Percentiles rank a stretch among this genome's conserved stretches.
Evolutionary conservation across 1,140 invertebrate species (phyloP).

Genomic region (Drosophila murphyi): DNA sequence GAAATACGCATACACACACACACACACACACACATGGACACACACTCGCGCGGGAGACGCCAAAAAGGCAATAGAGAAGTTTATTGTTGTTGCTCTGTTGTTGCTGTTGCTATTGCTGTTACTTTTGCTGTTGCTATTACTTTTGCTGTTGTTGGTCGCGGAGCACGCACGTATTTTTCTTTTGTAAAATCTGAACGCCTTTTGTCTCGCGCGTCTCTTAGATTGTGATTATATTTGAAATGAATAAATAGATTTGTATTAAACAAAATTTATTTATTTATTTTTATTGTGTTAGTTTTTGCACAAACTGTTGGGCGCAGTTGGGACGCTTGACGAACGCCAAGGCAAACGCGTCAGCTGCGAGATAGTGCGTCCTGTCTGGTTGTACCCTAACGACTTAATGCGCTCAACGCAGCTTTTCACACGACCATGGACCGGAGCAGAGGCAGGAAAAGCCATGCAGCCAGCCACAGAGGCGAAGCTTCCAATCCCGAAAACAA

Average conservation of each 20-base stretch:
- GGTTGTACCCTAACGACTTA: slow-evolving; percentile 84
- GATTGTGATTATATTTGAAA: neutral
- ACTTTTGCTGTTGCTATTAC: slow-evolving; percentile 4
- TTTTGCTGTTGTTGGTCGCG: slow-evolving; percentile 18
- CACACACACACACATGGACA: slow-evolving; percentile 18
- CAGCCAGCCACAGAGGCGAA: slow-evolving; percentile 43
- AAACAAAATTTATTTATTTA: slow-evolving; percentile 9
- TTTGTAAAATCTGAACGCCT: slow-evolving; percentile 25
- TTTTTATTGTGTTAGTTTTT: slow-evolving; percentile 38
- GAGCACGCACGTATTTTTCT: slow-evolving; percentile 25
- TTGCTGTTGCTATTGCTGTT: slow-evolving; percentile 23
- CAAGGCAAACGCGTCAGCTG: slow-evolving; percentile 68
- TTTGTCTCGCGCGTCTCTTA: slow-evolving; percentile 3
- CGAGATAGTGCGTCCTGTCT: slow-evolving; percentile 76
- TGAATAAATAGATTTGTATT: neutral
- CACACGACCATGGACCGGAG: slow-evolving; percentile 81
- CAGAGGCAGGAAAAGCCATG: slow-evolving; percentile 51
- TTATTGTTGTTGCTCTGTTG: slow-evolving; percentile 35
- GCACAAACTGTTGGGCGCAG: slow-evolving; percentile 67
- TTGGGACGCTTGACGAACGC: slow-evolving; percentile 70
- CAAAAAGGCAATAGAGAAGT: slow-evolving; percentile 47
- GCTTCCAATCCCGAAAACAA: slow-evolving; percentile 35
- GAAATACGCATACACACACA: slow-evolving; percentile 29
- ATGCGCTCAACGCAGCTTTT: slow-evolving; percentile 83
- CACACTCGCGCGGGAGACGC: slow-evolving; percentile 48